Evolutionary conservation across 2,888 invertebrate genomes (phyloP), one percentile per base, ranked within the genome.

Genomic region (Campoplex capitator): DNA sequence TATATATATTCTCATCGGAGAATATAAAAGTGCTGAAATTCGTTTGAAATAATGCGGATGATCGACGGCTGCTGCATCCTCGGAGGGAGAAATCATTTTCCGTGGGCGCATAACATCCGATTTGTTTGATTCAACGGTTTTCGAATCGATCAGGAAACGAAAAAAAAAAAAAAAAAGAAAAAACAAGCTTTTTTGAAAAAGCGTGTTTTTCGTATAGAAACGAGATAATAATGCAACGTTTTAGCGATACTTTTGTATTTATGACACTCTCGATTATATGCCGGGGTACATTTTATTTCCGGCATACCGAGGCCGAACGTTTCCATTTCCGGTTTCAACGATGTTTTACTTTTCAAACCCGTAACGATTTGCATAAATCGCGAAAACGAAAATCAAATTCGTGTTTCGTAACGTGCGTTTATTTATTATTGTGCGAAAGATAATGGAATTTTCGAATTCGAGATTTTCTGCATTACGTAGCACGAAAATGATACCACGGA

Each of bases 261-360:
- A 56, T 23, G 54, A n/a, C 45, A 28, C 62, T 67, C 65, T 84
- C 84, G 81, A 86, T 87, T 78, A 79, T 78, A 79, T 70, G n/a
- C 73, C 80, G 75, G 85, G 70, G 54, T 83, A 78, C 76, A 54
- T 85, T 92, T 91, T 88, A 92, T 92, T 92, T 92, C 91, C 91
- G 92, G 89, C 81, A 28, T 86, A 87, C 86, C 81, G 16, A 28
- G n/a, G 13, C 28, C 51, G 42, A 51, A 81, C 84, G 77, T 86
- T 84, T 86, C 89, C 88, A 92, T 92, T 92, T 93, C 92, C 92
- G 90, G 80, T 71, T 48, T 79, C 56, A 79, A 76, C 13, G 86
- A 89, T 82, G 90, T 91, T 90, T 90, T 91, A 91, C 89, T 89
- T 90, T 85, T 18, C 32, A 56, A 38, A 48, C 78, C 13, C 48